phyloP scores from a whole-genome alignment of 2,797 vertebrate genomes.

The Oreonectes daqikongensis region DNA sequence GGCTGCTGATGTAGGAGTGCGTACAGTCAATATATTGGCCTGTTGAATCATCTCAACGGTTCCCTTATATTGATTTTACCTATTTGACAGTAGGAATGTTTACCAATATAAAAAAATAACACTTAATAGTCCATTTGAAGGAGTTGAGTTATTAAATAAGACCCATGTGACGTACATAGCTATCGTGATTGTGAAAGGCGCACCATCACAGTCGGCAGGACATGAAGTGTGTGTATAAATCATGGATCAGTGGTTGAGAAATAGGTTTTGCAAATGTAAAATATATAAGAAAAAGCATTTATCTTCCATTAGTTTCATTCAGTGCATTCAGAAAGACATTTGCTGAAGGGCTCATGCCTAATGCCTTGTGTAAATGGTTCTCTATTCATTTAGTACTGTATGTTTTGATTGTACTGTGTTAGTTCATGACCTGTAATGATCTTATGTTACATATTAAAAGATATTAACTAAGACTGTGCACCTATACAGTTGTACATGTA shows the following conservation, averaged over 20 bases:
- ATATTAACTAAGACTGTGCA: neutral
- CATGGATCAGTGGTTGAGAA: neutral
- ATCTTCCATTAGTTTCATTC: slow-evolving; percentile 5
- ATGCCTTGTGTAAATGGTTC: neutral
- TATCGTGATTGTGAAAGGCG: slow-evolving; percentile 10
- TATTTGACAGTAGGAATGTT: slow-evolving; percentile 1
- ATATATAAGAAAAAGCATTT: neutral
- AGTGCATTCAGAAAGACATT: neutral
- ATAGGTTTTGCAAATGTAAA: neutral
- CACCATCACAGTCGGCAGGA: neutral
- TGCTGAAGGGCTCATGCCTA: neutral
- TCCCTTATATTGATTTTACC: slow-evolving; percentile 3
- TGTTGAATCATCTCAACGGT: neutral
- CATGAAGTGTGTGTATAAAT: neutral
- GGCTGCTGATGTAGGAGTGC: neutral
- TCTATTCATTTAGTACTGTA: neutral
- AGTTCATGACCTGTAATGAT: neutral
- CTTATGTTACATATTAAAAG: neutral
- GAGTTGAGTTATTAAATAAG: neutral
- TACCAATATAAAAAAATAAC: neutral
- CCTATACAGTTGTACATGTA: neutral
- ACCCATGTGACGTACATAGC: neutral
- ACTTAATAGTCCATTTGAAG: too few relatives aligned
- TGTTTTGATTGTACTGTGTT: neutral
- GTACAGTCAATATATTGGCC: neutral